Base-by-base conservation (phyloP, 30 jellyfish, hydroid and myxozoan genomes). In the Aurelia sp. region DNA sequence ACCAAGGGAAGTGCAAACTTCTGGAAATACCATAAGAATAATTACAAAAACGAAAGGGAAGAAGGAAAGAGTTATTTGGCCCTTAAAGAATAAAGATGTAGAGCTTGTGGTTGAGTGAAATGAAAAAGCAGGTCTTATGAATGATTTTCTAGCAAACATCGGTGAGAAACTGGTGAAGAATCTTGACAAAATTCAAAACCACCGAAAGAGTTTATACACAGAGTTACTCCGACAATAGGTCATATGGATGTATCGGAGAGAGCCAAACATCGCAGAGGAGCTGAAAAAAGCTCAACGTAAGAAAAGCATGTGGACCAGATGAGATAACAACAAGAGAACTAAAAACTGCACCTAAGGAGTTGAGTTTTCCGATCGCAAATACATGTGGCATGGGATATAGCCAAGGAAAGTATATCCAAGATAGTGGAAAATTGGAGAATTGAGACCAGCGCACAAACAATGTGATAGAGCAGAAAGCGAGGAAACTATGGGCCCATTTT, bases 381-480 rank as follows among this genome's bases (percentile, higher is more conserved):
- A 71, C 1, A 71, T 71, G 35, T 21, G 35, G 65, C 27, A 71
- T 9, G 81, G 19, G 81, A 71, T 9, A 71, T 33, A 71, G 6
- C 35, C 37, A 71, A 71, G 81, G 81, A 71, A 4, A 71, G 30
- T 31, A 33, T 7, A n/a, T n/a, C 81, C 27, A 71, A 71, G 63
- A 13, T n/a, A 71, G 66, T 71, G 81, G 81, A 71, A 71, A 71
- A 71, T 71, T 71, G 81, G 81, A 31, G 2, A 27, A 27, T 27
- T 27, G 33, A 27, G 2, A 71, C 81, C 81, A 71, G 81, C 81
- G 81, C 66, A 71, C 81, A 71, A 71, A 71, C 81, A 71, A 71
- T 23, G 81, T 13, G 81, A 33, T 10, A 58, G 66, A 60, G 76
- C 64, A 61, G n/a, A n/a, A 44, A 76, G 76, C 55, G 41, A 76